A percentile compares a stretch with the other conserved stretches of the same genome.
Evolutionary conservation across 2,888 invertebrate species (phyloP).

Genomic region (Petrophora chlorosata): DNA sequence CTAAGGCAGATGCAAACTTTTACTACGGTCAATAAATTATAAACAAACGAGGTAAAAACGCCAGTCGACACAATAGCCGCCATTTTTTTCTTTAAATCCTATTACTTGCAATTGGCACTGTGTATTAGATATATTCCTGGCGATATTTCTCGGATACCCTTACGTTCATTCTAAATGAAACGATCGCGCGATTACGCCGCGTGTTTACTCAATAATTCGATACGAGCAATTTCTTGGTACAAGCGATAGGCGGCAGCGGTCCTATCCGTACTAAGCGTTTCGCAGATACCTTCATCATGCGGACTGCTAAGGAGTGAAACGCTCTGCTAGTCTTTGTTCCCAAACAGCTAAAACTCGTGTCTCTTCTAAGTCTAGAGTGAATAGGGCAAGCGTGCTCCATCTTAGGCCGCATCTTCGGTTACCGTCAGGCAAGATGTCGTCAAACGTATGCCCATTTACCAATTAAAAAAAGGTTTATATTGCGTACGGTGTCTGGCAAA

Average conservation of each 20-base stretch:
- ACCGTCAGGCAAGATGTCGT: too few relatives aligned
- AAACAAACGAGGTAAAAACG: conserved; percentile 21
- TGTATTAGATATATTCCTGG: conserved; percentile 65
- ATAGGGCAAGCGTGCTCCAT: too few relatives aligned
- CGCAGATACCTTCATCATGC: too few relatives aligned
- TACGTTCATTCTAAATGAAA: conserved; percentile 72
- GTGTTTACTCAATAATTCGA: conserved; percentile 84
- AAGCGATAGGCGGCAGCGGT: conserved; percentile 46
- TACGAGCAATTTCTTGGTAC: conserved; percentile 53
- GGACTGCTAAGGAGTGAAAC: too few relatives aligned
- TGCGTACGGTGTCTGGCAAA: too few relatives aligned
- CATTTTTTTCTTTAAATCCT: conserved; percentile 51
- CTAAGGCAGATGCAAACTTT: conserved; percentile 6
- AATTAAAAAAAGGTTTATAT: too few relatives aligned
- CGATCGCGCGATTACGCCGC: conserved; percentile 74
- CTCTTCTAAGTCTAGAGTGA: too few relatives aligned
- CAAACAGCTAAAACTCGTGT: too few relatives aligned
- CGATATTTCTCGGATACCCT: conserved; percentile 71
- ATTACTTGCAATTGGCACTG: conserved; percentile 63
- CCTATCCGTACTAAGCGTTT: too few relatives aligned
- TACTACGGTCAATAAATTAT: conserved; percentile 19
- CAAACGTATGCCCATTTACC: too few relatives aligned
- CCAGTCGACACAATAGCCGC: conserved; percentile 19
- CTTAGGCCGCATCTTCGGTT: too few relatives aligned
- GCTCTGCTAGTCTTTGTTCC: too few relatives aligned